Base-by-base conservation (phyloP, 2,888 invertebrate genomes). In the Ashinkailepas kermadecensis region DNA sequence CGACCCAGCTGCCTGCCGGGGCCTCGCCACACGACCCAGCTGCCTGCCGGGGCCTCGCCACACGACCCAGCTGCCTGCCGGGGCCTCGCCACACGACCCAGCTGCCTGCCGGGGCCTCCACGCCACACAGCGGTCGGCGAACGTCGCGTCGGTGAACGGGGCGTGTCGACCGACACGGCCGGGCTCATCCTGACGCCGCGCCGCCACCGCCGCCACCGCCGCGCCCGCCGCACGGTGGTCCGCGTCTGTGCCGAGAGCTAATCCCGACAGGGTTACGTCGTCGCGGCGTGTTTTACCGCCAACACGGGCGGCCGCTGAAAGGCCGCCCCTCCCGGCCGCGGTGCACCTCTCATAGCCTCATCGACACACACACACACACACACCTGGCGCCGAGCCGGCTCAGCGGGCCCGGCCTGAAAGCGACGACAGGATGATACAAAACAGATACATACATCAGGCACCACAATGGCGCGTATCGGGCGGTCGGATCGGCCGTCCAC, bases 391-490 rank as follows among this genome's bases (percentile, higher is more conserved):
- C 12, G 39, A 13, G 39, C 70, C 70, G 39, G 70, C 25, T 70
- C 3, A 70, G 70, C 70, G 13, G 39, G 39, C 39, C 25, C 21
- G 23, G 23, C 23, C 23, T 23, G 65, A 65, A 65, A 65, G 65
- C 65, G 65, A n/a, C 65, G 65, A 65, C 65, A 65, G 65, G 70
- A 39, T 39, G 70, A 70, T 70, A 70, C 70, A 70, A 70, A 70
- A 70, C 70, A 70, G 70, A 70, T 70, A 70, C 70, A 70, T 70
- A 70, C 70, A 70, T 70, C 70, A 70, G 70, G n/a, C 67, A 13
- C 39, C 23, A 70, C 70, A 70, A 70, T 13, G 70, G 39, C 13
- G 39, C 39, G 70, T 39, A 70, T 39, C 70, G 39, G 25, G 39
- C 11, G 13, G 39, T 2, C 70, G 3, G 39, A 39, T 39, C 70